Base-by-base conservation (phyloP, 2,113 vertebrate species). In the Odobenus rosmarus region DNA sequence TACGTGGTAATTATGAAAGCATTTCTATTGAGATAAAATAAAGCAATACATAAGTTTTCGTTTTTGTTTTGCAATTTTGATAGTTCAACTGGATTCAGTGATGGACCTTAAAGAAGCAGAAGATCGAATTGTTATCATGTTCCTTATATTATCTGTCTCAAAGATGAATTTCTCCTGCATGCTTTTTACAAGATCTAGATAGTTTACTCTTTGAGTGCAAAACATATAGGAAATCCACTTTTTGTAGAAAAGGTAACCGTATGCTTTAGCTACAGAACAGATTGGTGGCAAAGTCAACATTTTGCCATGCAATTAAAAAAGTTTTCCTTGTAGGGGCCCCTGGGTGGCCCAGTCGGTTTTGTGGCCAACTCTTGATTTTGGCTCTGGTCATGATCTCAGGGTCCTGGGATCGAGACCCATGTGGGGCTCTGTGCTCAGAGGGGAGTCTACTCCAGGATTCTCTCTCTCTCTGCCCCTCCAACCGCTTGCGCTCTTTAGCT, bases 41-140 rank as follows among this genome's bases (percentile, higher is more conserved):
- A 85, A 53, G 6, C 33, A 77, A n/a, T 26, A 74, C 31, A 57
- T 1, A 53, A 13, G 2, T 42, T 64, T 64, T 93, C 74, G 82
- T 31, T 94, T 88, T 74, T 64, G 71, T 84, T 85, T 88, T 36
- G 14, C 49, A 67, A 83, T 86, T 96, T 92, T 81, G 46, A 72
- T 71, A 74, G 19, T 93, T 94, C 46, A 49, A 55, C 21, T 77
- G 23, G n/a, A 55, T 69, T 64, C 5, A 53, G 18, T 36, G 21
- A 23, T 16, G 36, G 55, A 92, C 18, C 55, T 89, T 76, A 71
- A 83, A 83, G 90, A 96, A 88, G 24, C 24, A 23, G 26, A 76
- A 80, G 61, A 71, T 14, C 1, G 11, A 18, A 67, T 74, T 67
- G 31, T 53, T 88, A 46, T 46, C 46, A 1, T 21, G 11, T 62